phyloP scores from a whole-genome alignment of 2,113 vertebrate species.

The Talpa occidentalis region DNA sequence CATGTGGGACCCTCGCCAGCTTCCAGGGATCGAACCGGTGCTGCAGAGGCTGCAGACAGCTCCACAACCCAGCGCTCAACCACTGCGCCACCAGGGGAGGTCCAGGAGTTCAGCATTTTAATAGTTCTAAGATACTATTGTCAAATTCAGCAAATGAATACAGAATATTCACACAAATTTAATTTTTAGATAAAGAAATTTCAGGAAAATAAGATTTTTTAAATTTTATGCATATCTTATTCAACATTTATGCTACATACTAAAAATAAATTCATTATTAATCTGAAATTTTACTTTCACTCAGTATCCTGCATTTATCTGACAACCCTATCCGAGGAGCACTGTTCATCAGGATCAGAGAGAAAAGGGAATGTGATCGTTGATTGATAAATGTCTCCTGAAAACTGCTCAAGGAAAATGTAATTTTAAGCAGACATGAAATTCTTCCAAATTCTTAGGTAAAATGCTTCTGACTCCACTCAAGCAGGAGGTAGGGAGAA shows the following conservation, averaged over 20 bases:
- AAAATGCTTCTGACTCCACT: constrained; percentile 14
- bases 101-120: neutral
- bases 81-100: too few species aligned
- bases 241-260: neutral
- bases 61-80: too few species aligned
- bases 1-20: too few species aligned
- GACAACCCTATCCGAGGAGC: neutral
- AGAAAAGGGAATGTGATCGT: neutral
- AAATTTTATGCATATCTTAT: neutral
- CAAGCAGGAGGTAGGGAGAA: neutral
- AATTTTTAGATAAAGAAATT: neutral
- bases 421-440: neutral
- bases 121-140: neutral
- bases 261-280: neutral
- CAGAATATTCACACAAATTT: neutral
- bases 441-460: constrained; percentile 17
- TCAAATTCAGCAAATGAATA: neutral
- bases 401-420: neutral
- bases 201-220: neutral
- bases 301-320: neutral
- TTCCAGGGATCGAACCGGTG: too few species aligned
- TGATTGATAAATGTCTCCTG: neutral
- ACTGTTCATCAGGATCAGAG: neutral
- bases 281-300: neutral
- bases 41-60: too few species aligned